Evolutionary conservation across 2,888 invertebrate species (phyloP).

Genomic region (Argyra leucocephala): DNA sequence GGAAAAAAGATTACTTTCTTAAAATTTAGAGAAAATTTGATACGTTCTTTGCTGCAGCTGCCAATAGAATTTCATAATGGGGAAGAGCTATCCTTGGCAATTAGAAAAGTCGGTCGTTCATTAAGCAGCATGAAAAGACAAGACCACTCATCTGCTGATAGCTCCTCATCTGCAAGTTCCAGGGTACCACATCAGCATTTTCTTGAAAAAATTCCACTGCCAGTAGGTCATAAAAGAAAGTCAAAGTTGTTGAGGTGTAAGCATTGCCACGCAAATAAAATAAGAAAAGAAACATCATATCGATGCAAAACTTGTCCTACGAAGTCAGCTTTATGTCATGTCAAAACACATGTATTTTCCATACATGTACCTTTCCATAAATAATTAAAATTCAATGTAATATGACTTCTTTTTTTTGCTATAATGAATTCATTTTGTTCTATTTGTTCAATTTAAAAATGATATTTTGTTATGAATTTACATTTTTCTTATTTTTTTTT

Average conservation of each 20-base stretch:
- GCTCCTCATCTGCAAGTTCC: not conserved
- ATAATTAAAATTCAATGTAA: too few relatives aligned
- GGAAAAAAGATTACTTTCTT: constrained; percentile 12
- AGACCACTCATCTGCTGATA: not conserved
- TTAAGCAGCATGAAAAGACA: not conserved
- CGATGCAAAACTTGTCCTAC: constrained; percentile 18
- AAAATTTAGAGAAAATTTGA: constrained; percentile 14
- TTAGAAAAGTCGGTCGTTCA: not conserved
- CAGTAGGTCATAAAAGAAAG: constrained; percentile 17
- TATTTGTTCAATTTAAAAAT: too few relatives aligned
- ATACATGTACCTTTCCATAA: too few relatives aligned
- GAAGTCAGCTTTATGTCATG: constrained; percentile 17
- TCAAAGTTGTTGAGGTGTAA: constrained; percentile 14
- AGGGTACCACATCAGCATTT: constrained; percentile 14
- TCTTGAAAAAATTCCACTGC: constrained; percentile 17
- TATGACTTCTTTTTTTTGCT: too few relatives aligned
- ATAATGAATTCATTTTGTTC: too few relatives aligned
- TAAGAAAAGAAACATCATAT: constrained; percentile 19
- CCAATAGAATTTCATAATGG: constrained; percentile 6
- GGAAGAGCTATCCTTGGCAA: too few relatives aligned
- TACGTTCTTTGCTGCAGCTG: constrained; percentile 1
- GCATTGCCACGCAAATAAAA: constrained; percentile 13
- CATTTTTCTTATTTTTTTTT: too few relatives aligned
- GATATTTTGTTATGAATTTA: too few relatives aligned
- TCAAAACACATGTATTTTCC: too few relatives aligned